A percentile compares a stretch with the other conserved stretches of the same genome.
Conservation (phyloP, 2,888 invertebrate genomes). For the Dolomedes plantarius region DNA sequence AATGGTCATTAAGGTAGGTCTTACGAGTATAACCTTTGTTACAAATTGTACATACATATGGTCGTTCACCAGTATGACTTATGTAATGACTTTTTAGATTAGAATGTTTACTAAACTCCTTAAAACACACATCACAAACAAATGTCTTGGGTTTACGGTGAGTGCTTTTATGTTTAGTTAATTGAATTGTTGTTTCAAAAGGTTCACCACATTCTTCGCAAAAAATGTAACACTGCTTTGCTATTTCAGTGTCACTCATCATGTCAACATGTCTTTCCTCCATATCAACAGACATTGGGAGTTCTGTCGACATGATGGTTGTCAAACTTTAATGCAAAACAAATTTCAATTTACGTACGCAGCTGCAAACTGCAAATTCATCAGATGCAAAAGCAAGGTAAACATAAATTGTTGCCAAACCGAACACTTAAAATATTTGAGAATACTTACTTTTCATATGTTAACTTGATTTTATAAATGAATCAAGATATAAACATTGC, state of each 20-base stretch:
- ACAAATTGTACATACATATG: background rate
- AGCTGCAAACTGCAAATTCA: background rate
- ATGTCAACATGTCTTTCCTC: background rate
- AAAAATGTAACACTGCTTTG: background rate
- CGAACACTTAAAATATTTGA: too few relatives aligned
- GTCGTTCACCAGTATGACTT: background rate
- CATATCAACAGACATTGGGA: background rate
- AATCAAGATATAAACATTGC: too few relatives aligned
- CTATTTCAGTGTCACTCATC: background rate
- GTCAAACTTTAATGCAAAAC: background rate
- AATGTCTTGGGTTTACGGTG: slow-evolving; percentile 8
- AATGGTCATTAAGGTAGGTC: background rate
- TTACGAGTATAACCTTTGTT: background rate
- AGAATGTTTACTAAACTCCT: background rate
- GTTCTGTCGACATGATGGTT: too few relatives aligned
- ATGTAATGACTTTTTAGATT: background rate
- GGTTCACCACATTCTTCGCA: background rate
- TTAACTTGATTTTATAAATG: too few relatives aligned
- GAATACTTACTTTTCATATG: too few relatives aligned
- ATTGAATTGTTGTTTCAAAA: background rate
- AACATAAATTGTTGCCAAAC: background rate
- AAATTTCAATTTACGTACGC: background rate
- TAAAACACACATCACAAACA: background rate
- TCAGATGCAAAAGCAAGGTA: background rate
- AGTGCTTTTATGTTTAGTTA: background rate